Conservation (phyloP, 1,140 invertebrate genomes). For the Plectrocnemia conspersa region DNA sequence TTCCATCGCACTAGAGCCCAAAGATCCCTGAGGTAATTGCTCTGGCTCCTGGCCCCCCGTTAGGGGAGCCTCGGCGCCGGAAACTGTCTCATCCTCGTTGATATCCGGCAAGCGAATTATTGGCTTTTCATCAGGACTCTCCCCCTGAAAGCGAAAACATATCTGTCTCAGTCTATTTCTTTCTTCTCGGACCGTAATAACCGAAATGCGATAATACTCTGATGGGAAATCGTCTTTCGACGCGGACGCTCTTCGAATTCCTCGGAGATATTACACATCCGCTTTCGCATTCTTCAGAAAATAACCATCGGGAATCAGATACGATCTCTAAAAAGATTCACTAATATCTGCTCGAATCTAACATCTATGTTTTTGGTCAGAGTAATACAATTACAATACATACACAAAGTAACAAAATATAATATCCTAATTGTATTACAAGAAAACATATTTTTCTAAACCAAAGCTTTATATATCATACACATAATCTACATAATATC, state of each 20-base stretch:
- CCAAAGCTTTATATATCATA: no score
- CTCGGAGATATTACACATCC: not conserved
- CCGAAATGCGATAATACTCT: no score
- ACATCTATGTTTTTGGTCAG: no score
- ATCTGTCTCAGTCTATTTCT: slow-evolving; percentile 34
- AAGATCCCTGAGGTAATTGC: not conserved
- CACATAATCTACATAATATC: no score
- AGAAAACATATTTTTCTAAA: no score
- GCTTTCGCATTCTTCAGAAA: not conserved
- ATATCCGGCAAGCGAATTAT: slow-evolving; percentile 63
- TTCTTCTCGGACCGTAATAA: slow-evolving; percentile 7
- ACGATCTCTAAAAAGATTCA: not conserved
- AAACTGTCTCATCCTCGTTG: slow-evolving; percentile 52
- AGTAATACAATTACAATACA: no score
- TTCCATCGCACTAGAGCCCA: slow-evolving; percentile 22
- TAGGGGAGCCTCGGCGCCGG: slow-evolving; percentile 26
- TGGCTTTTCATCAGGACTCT: slow-evolving; percentile 59
- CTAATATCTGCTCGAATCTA: no score
- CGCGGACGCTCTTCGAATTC: no score
- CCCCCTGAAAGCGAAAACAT: slow-evolving; percentile 44
- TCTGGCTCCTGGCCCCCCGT: slow-evolving; percentile 29
- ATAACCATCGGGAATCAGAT: not conserved
- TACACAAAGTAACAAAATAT: no score
- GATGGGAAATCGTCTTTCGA: no score
- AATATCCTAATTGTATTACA: no score